phyloP scores from a whole-genome alignment of 2,797 vertebrate species.

The Helarctos malayanus region DNA sequence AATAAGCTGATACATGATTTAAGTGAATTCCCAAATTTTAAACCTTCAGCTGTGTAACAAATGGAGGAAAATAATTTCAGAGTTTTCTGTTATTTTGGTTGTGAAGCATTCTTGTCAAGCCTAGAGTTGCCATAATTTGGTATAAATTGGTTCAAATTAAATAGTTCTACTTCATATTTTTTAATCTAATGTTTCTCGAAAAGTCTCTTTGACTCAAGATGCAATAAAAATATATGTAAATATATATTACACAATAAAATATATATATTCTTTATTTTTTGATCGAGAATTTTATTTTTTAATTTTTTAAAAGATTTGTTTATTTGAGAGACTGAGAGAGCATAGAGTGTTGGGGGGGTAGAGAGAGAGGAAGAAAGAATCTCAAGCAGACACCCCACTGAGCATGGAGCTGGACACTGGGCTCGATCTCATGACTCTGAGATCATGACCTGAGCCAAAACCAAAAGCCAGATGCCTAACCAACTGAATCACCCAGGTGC shows the following conservation, averaged over 20 bases:
- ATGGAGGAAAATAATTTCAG: neutral
- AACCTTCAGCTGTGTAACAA: neutral
- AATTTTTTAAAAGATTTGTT: neutral
- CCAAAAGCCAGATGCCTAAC: neutral
- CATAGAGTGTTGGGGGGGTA: neutral
- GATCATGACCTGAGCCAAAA: neutral
- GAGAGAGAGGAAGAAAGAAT: neutral
- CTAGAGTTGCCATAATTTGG: neutral
- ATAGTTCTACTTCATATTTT: neutral
- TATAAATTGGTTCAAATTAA: neutral
- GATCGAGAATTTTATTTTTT: neutral
- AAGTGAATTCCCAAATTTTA: neutral
- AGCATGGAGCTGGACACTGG: neutral
- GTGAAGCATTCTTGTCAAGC: too few relatives aligned
- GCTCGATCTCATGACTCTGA: neutral
- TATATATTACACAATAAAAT: neutral
- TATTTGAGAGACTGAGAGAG: neutral
- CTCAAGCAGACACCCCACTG: neutral
- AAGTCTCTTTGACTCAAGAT: neutral
- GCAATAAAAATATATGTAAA: neutral
- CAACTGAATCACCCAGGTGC: neutral
- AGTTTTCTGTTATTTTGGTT: neutral
- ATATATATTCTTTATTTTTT: neutral
- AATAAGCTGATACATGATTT: neutral
- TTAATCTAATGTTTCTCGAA: neutral